Evolutionary conservation across 2,113 vertebrate genomes (phyloP), one percentile per base, ranked within the genome.

Genomic region (Salvelinus namaycush): DNA sequence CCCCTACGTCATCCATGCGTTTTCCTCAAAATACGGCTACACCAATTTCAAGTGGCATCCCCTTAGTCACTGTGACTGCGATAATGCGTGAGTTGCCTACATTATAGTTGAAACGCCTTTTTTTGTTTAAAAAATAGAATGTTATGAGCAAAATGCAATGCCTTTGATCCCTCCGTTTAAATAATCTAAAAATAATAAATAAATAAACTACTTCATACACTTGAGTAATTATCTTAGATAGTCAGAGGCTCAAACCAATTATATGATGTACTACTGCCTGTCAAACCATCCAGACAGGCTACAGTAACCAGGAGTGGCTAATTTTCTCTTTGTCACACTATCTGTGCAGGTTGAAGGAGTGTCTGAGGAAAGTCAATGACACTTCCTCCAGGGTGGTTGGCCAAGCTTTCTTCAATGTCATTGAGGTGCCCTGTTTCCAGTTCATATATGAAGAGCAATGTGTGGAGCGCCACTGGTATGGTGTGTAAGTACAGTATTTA

Each of bases 41-140:
- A 93, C 93, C 67, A 96, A 97, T 74, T 94, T 96, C 86, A 95
- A 97, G 82, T 96, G 95, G 93, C 95, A 96, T 85, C 92, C 96
- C 62, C 86, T 96, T 87, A 95, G 92, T 85, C 96, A 97, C 84
- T 99, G 98, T 1, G 92, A 97, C 90, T 99, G 98, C 0, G 96
- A 99, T 76, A 89, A 73, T 31, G 76, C 89, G 97, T 99, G 87
- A 94, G 94, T 89, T 3, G 65, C 12, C 5, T 54, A 18, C 12
- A 16, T 54, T 18, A 54, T 18, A 18, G 51, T 54, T 54, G 51
- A 18, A 54, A 54, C 14, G 4, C 2, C 49, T 51, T 51, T 16
- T 13, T 13, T 39, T 39, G 39, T 11, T 44, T 12, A 20, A 54
- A 18, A 54, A 12, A 20, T 57, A 20, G 54, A 18, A 54, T 18